Conservation (phyloP, 2,113 vertebrate genomes). For the Holacanthus passer region DNA sequence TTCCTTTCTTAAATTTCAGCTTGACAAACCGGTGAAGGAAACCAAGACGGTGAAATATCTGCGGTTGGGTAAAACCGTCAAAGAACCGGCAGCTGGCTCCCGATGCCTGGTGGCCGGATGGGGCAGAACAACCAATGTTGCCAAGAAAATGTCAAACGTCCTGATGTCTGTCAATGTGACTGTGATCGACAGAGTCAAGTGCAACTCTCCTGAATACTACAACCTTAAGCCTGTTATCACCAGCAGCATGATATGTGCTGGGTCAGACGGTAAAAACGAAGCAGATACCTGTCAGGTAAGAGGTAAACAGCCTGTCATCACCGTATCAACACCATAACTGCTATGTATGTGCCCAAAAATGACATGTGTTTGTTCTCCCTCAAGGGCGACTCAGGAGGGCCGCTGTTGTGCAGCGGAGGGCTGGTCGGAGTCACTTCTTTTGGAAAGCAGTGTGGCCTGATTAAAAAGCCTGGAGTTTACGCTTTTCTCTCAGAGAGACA, state of each 20-base stretch:
- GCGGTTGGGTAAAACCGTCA: not conserved
- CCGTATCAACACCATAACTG: too few species aligned
- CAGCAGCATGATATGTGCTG: constrained; percentile 76
- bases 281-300: constrained; percentile 68
- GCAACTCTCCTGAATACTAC: constrained; percentile 74
- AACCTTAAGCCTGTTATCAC: constrained; percentile 59
- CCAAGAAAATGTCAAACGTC: constrained; percentile 50
- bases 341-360: rapidly evolving
- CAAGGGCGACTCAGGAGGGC: constrained; percentile 83
- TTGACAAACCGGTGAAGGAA: constrained; percentile 51
- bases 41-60: constrained; percentile 56
- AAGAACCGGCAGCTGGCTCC: constrained; percentile 3
- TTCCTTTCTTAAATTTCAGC: constrained; percentile 52
- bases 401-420: constrained; percentile 66
- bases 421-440: constrained; percentile 77
- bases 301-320: not conserved
- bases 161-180: constrained; percentile 73
- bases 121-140: constrained; percentile 28
- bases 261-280: not conserved
- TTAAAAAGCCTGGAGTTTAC: constrained; percentile 75
- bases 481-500: constrained; percentile 60
- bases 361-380: not conserved
- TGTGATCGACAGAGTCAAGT: constrained; percentile 67
- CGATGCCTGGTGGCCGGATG: constrained; percentile 80
- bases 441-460: constrained; percentile 10